A percentile compares a stretch with the other conserved stretches of the same genome.
These are phyloP conservation scores for Alviniconcha marisindica DNA, from an alignment of 1,140 invertebrate genomes.

Conservation along the genomic window DNA sequence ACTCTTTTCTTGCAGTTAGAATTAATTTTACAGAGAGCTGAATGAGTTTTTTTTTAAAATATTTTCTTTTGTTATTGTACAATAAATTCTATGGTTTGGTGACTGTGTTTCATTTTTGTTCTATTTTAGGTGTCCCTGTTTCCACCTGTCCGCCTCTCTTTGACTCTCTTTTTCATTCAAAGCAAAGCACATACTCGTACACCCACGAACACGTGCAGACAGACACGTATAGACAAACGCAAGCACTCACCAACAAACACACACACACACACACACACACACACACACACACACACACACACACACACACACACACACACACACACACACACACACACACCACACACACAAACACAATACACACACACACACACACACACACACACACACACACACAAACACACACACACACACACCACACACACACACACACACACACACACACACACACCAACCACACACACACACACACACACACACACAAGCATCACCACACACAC, in stretches of 20 bases:
- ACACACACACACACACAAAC: slow-evolving; percentile 5
- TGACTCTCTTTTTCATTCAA: too few species aligned
- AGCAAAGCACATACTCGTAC: too few species aligned
- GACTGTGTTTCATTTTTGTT: too few species aligned
- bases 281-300: background rate
- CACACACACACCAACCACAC: slow-evolving; percentile 10
- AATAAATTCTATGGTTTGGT: background rate
- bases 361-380: slow-evolving; percentile 13
- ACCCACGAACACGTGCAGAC: background rate
- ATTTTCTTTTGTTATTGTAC: too few species aligned
- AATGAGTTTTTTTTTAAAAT: too few species aligned
- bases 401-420: background rate
- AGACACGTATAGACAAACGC: background rate
- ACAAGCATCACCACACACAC: background rate
- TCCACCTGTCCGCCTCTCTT: too few species aligned
- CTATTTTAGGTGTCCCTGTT: too few species aligned
- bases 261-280: slow-evolving; percentile 22
- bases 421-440: slow-evolving; percentile 30
- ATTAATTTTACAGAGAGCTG: too few species aligned
- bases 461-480: slow-evolving; percentile 8
- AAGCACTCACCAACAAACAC: background rate
- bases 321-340: slow-evolving; percentile 6
- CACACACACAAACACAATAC: background rate
- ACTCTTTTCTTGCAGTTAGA: too few species aligned
- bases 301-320: slow-evolving; percentile 9